These are phyloP conservation scores for Talpa occidentalis DNA, from an alignment of 2,113 vertebrate species.

Conservation along the genomic window DNA sequence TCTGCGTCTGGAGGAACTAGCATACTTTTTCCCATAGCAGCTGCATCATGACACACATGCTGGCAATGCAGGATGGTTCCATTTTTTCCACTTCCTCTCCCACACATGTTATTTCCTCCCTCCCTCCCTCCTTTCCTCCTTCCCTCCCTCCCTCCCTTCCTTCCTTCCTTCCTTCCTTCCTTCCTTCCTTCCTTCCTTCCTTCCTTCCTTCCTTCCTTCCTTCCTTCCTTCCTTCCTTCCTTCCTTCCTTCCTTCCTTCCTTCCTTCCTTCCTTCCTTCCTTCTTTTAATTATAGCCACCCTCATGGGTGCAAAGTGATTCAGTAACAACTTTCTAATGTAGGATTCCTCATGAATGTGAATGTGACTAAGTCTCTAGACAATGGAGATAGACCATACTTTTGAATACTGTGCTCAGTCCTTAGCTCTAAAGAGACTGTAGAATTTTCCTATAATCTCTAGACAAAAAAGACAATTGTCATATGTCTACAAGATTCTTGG, in stretches of 20 bases:
- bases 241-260: too few relatives aligned
- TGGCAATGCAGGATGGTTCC: background rate
- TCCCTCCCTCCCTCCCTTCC: too few relatives aligned
- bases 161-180: too few relatives aligned
- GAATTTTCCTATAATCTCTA: constrained; percentile 45
- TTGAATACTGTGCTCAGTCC: background rate
- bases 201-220: background rate
- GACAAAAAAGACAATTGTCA: background rate
- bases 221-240: too few relatives aligned
- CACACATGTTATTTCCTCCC: background rate
- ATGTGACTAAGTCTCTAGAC: background rate
- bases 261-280: background rate
- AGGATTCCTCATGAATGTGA: constrained; percentile 12
- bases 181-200: too few relatives aligned
- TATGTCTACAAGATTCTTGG: constrained; percentile 13
- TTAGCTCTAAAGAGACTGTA: constrained; percentile 32
- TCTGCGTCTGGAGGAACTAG: constrained; percentile 20
- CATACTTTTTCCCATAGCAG: background rate
- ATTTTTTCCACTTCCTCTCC: background rate
- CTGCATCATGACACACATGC: background rate
- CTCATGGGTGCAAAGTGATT: background rate
- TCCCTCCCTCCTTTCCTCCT: too few relatives aligned
- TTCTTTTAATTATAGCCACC: background rate
- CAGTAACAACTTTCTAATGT: background rate
- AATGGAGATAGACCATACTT: background rate